Evolutionary conservation across 2,113 vertebrate species (phyloP).

Genomic region (Sterna hirundo): DNA sequence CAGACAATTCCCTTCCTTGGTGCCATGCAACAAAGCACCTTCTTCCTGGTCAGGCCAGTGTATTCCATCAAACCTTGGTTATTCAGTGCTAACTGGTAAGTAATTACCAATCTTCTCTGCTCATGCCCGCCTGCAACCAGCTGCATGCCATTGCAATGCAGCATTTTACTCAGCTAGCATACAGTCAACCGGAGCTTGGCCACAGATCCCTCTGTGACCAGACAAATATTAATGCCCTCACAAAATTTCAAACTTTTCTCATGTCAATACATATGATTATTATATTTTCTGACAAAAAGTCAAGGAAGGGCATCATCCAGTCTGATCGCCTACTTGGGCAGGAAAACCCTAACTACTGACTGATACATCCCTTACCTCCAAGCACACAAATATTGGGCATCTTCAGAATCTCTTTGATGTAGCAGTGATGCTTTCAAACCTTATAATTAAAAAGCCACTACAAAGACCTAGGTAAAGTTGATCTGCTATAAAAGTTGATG

Average conservation of each 20-base stretch:
- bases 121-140: not conserved
- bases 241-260: not conserved
- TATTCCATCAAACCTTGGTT: not conserved
- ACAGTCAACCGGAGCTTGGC: not conserved
- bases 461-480: not conserved
- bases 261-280: not conserved
- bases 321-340: not conserved
- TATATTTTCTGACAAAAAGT: not conserved
- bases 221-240: not conserved
- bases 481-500: not conserved
- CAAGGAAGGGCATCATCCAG: not conserved
- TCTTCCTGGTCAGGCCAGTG: accelerated
- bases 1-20: not conserved
- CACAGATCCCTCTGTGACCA: not conserved
- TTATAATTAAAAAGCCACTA: not conserved
- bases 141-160: not conserved
- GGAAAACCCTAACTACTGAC: not conserved
- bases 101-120: not conserved
- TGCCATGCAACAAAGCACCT: not conserved
- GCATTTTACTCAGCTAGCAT: not conserved
- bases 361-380: not conserved
- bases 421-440: not conserved
- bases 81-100: not conserved
- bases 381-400: not conserved
- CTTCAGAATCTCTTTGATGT: not conserved